phyloP scores from a whole-genome alignment of 2,797 vertebrate species.

The Centropyge bicolor region DNA sequence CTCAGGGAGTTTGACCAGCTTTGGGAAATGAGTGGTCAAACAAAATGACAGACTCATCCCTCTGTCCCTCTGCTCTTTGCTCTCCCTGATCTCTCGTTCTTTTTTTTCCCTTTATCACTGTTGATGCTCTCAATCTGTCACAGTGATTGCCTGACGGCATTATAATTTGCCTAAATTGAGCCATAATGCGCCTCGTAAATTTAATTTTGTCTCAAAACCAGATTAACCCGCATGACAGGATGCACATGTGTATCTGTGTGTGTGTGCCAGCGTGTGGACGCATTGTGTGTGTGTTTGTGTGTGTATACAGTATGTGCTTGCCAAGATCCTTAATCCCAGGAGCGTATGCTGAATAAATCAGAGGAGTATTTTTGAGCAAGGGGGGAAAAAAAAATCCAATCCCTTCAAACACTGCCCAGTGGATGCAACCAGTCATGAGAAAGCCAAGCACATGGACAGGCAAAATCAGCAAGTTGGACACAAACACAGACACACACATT shows the following conservation, averaged over 20 bases:
- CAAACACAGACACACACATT: neutral
- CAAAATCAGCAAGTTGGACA: slow-evolving; percentile 13
- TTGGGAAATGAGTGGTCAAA: slow-evolving; percentile 60
- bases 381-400: slow-evolving; percentile 47
- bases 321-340: slow-evolving; percentile 68
- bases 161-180: slow-evolving; percentile 82
- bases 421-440: slow-evolving; percentile 42
- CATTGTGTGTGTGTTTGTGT: slow-evolving; percentile 42
- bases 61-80: slow-evolving; percentile 58
- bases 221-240: slow-evolving; percentile 76
- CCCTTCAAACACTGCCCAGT: slow-evolving; percentile 59
- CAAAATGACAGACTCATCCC: slow-evolving; percentile 67
- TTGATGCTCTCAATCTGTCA: slow-evolving; percentile 81
- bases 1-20: slow-evolving; percentile 65
- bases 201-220: slow-evolving; percentile 80
- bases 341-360: slow-evolving; percentile 70
- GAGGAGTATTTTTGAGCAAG: slow-evolving; percentile 52
- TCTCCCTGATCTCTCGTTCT: slow-evolving; percentile 54
- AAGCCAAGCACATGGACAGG: slow-evolving; percentile 37
- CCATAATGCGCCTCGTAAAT: slow-evolving; percentile 77
- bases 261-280: slow-evolving; percentile 14
- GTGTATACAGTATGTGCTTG: slow-evolving; percentile 57
- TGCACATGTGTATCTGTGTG: slow-evolving; percentile 50
- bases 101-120: slow-evolving; percentile 59
- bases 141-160: slow-evolving; percentile 69